These are phyloP conservation scores for Drosophila infuscata DNA, from an alignment of 2,888 invertebrate species.

Conservation along the genomic window DNA sequence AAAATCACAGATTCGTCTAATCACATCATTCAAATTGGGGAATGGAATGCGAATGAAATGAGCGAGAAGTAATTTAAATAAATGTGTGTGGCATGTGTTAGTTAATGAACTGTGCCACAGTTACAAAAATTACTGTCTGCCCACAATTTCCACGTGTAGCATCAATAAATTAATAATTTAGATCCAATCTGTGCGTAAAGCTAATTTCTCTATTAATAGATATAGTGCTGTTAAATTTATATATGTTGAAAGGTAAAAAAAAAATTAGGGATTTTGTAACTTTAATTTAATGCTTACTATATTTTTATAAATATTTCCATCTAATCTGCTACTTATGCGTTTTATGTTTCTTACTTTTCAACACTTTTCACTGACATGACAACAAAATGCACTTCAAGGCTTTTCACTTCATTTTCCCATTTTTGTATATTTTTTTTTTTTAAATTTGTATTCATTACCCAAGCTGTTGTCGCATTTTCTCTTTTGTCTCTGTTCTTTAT, in stretches of 20 bases:
- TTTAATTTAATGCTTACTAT: background rate
- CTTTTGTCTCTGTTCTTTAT: constrained; percentile 22
- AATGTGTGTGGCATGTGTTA: constrained; percentile 18
- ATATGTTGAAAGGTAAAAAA: background rate
- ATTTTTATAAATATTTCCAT: constrained; percentile 17
- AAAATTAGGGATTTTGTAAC: background rate
- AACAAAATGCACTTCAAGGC: constrained; percentile 17
- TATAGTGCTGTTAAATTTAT: background rate
- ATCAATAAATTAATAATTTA: constrained; percentile 1
- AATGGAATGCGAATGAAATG: constrained; percentile 25
- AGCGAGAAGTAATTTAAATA: constrained; percentile 33
- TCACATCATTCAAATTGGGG: constrained; percentile 25
- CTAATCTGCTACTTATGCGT: constrained; percentile 32
- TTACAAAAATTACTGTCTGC: background rate
- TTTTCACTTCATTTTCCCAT: constrained; percentile 3
- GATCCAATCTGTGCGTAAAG: background rate
- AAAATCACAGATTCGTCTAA: constrained; percentile 27
- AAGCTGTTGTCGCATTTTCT: constrained; percentile 29
- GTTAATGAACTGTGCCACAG: constrained; percentile 36
- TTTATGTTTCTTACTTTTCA: constrained; percentile 34
- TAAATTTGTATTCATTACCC: constrained; percentile 69
- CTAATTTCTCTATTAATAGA: background rate
- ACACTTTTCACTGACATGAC: constrained; percentile 13
- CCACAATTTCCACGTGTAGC: background rate
- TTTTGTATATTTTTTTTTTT: background rate